A percentile compares a stretch with the other conserved stretches of the same genome.
Evolutionary conservation across 2,888 invertebrate genomes (phyloP).

Genomic region (Peribatodes rhomboidaria): DNA sequence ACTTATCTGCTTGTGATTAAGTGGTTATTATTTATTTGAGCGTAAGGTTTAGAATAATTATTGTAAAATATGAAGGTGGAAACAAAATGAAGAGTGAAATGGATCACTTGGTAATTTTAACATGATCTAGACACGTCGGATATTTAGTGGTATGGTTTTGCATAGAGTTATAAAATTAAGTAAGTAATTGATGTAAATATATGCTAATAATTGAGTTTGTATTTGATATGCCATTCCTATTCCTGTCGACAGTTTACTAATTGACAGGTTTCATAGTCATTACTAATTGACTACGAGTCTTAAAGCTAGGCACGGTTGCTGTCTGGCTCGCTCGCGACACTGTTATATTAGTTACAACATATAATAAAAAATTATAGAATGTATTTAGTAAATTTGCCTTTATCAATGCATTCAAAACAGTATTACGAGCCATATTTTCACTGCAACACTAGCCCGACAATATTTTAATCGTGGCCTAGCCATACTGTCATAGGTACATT

Average conservation of each 20-base stretch:
- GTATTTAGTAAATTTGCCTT: no score
- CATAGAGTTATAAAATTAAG: not conserved
- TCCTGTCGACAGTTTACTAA: not conserved
- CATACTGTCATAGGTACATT: no score
- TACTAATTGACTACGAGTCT: no score
- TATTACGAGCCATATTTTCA: no score
- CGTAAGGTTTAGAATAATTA: constrained; percentile 20
- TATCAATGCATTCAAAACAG: no score
- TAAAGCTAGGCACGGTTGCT: no score
- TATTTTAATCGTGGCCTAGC: no score
- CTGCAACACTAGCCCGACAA: no score
- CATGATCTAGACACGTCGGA: not conserved
- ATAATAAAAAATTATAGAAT: no score
- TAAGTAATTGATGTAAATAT: constrained; percentile 7
- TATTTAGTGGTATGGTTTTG: not conserved
- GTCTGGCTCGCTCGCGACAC: no score
- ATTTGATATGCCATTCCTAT: not conserved
- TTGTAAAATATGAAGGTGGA: not conserved
- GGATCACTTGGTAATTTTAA: not conserved
- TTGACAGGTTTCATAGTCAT: no score
- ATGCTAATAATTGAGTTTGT: not conserved
- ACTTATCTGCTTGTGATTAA: not conserved
- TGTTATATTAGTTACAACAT: no score
- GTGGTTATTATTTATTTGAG: constrained; percentile 24
- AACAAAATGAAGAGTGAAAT: not conserved